phyloP scores from a whole-genome alignment of 2,888 invertebrate species.

The Druceiella hillmani region DNA sequence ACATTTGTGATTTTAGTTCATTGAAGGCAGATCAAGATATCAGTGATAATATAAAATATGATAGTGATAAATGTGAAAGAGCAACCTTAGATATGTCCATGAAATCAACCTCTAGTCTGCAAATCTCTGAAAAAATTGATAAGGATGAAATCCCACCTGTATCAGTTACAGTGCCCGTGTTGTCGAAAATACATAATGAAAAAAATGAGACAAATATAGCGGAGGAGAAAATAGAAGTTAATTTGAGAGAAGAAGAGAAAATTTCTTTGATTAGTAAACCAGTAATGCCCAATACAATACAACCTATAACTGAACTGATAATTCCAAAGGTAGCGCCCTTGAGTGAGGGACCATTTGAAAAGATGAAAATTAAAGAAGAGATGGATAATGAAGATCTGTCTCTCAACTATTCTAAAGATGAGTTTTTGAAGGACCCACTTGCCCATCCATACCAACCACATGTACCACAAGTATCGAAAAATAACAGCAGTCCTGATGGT shows the following conservation, averaged over 20 bases:
- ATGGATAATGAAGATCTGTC: constrained; percentile 43
- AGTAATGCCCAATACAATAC: constrained; percentile 27
- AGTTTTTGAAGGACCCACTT: constrained; percentile 44
- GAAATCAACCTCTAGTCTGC: constrained; percentile 35
- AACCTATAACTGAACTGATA: constrained; percentile 57
- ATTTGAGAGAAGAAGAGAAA: constrained; percentile 33
- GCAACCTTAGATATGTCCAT: constrained; percentile 34
- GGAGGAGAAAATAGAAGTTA: constrained; percentile 42
- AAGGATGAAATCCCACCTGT: constrained; percentile 37
- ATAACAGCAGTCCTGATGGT: constrained; percentile 44
- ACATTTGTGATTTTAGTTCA: constrained; percentile 47
- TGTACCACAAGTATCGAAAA: constrained; percentile 34
- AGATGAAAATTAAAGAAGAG: constrained; percentile 50
- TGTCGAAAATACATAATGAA: constrained; percentile 34
- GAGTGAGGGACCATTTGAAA: constrained; percentile 45
- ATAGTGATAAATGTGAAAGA: constrained; percentile 33
- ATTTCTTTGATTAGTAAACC: constrained; percentile 30
- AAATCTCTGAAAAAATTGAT: constrained; percentile 37
- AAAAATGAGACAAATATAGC: constrained; percentile 40
- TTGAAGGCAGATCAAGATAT: constrained; percentile 44
- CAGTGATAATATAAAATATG: constrained; percentile 36
- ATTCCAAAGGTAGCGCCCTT: constrained; percentile 56
- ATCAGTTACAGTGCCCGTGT: too few relatives aligned
- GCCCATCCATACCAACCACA: constrained; percentile 42
- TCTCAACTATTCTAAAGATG: constrained; percentile 42